Evolutionary conservation across 1,140 invertebrate genomes (phyloP).

Genomic region (Hypsibius dujardini): DNA sequence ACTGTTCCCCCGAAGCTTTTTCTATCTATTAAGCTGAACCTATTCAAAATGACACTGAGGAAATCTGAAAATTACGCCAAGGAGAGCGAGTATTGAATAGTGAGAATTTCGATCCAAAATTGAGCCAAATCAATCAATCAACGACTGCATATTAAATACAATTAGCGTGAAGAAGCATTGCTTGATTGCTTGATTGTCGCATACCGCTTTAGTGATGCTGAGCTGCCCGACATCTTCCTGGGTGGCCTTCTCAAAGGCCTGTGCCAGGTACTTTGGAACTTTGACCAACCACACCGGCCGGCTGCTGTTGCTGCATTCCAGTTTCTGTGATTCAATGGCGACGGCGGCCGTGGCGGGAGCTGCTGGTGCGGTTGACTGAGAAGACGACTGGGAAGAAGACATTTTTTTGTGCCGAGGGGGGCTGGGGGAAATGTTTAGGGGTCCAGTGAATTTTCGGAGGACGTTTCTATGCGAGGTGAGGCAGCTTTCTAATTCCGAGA

Average conservation of each 20-base stretch:
- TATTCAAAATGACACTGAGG: no score
- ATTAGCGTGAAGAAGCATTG: neutral
- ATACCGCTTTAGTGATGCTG: neutral
- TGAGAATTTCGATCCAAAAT: neutral
- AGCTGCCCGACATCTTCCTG: neutral
- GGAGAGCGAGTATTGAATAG: neutral
- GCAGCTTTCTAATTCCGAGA: neutral
- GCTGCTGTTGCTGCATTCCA: conserved; percentile 7
- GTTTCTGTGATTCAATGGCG: neutral
- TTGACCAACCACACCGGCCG: neutral
- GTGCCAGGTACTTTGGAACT: neutral
- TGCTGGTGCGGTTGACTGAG: neutral
- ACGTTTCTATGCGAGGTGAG: neutral
- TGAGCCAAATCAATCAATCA: neutral
- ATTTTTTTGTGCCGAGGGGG: no score
- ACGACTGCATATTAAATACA: no score
- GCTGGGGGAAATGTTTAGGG: no score
- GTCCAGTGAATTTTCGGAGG: conserved; percentile 3
- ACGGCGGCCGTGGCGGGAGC: neutral
- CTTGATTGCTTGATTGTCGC: neutral
- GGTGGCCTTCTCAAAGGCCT: neutral
- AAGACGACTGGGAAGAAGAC: neutral
- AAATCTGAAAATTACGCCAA: neutral
- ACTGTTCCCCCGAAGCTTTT: no score
- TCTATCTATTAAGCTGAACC: no score